phyloP scores from a whole-genome alignment of 1,140 invertebrate species.

The Carposina sasakii region DNA sequence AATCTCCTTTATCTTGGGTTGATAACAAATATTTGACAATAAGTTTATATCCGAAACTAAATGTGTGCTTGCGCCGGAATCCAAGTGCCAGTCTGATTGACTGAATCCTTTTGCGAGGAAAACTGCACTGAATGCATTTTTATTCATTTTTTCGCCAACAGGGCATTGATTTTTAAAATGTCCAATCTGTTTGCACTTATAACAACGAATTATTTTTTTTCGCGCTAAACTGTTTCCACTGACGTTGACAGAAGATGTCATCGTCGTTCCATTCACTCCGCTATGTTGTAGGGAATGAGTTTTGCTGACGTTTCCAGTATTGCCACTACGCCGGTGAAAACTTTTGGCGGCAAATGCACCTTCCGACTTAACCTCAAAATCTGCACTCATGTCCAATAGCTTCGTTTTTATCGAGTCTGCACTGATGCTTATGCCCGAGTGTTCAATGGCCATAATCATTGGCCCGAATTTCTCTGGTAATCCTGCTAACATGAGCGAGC shows the following conservation, averaged over 20 bases:
- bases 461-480: conserved; percentile 39
- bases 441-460: conserved; percentile 51
- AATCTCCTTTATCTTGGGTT: conserved; percentile 30
- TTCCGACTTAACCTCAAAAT: background rate
- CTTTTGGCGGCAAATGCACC: background rate
- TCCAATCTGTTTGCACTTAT: conserved; percentile 14
- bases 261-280: background rate
- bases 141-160: conserved; percentile 9
- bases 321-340: background rate
- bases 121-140: conserved; percentile 23
- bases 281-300: background rate
- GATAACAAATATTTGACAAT: conserved; percentile 16
- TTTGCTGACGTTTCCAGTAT: background rate
- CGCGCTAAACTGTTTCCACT: conserved; percentile 2
- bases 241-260: background rate
- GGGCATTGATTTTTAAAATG: conserved; percentile 15
- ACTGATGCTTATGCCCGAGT: conserved; percentile 26
- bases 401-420: conserved; percentile 33
- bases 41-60: conserved; percentile 22
- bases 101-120: conserved; percentile 18
- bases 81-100: conserved; percentile 28
- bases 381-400: conserved; percentile 26
- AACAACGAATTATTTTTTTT: conserved; percentile 11
- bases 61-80: conserved; percentile 29
- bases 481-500: conserved; percentile 39